Percentiles rank a stretch among this genome's conserved stretches.
Conservation (phyloP, 2,888 invertebrate species). For the Ceriagrion tenellum region DNA sequence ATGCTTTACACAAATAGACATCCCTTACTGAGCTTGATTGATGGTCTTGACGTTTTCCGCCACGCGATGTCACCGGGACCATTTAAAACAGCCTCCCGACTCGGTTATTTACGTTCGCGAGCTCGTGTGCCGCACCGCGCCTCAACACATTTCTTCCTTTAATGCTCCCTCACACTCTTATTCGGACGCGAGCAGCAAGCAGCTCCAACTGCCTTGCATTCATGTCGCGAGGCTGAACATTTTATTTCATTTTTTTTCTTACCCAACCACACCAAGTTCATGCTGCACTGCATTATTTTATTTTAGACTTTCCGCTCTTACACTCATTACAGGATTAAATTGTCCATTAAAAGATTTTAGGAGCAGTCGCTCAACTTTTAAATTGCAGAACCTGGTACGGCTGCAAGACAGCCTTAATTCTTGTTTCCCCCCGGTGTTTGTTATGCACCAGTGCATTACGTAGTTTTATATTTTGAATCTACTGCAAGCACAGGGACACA, state of each 20-base stretch:
- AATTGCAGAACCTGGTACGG: no score
- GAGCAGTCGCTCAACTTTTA: no score
- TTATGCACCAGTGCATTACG: no score
- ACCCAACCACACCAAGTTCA: background rate
- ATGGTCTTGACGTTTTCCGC: background rate
- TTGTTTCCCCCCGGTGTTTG: no score
- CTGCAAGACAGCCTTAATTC: no score
- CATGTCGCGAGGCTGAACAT: background rate
- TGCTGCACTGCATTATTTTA: background rate
- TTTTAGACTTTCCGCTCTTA: background rate
- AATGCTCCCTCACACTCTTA: background rate
- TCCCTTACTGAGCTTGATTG: conserved; percentile 43
- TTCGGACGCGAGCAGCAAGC: background rate
- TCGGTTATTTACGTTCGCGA: conserved; percentile 11
- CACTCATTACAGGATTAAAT: no score
- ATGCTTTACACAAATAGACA: conserved; percentile 18
- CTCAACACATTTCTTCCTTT: background rate
- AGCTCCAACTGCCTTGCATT: background rate
- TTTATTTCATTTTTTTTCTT: background rate
- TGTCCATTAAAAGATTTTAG: no score
- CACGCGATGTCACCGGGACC: background rate
- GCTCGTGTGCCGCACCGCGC: background rate
- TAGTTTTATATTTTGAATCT: no score
- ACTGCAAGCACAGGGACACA: no score
- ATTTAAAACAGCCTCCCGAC: background rate